Percentiles rank a stretch among this genome's conserved stretches.
These are phyloP conservation scores for Urocitellus parryii DNA, from an alignment of 2,113 vertebrate genomes.

Conservation along the genomic window DNA sequence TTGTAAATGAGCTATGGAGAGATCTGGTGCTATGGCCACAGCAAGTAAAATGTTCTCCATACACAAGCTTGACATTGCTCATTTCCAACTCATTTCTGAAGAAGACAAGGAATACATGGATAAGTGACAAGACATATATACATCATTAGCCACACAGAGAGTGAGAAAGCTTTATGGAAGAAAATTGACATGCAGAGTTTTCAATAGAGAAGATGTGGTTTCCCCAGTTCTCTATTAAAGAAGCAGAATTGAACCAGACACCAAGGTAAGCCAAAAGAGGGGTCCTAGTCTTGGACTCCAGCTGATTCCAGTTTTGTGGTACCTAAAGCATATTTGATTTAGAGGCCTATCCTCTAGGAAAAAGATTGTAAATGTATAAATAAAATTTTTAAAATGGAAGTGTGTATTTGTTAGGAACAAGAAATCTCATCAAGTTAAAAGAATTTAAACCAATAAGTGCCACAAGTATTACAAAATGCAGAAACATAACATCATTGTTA, in stretches of 20 bases:
- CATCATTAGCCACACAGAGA: neutral
- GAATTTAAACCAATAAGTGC: neutral
- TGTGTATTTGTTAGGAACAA: neutral
- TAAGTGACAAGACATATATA: neutral
- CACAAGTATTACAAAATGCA: neutral
- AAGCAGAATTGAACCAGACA: neutral
- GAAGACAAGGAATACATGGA: neutral
- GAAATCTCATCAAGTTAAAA: neutral
- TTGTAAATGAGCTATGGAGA: neutral
- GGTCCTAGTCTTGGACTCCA: neutral
- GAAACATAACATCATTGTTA: neutral
- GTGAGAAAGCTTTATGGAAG: neutral
- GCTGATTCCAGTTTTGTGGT: neutral
- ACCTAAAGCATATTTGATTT: neutral
- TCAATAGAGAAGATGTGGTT: neutral
- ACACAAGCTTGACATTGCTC: neutral
- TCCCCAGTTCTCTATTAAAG: neutral
- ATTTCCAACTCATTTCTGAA: neutral
- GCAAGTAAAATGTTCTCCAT: neutral
- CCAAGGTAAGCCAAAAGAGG: neutral
- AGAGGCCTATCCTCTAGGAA: neutral
- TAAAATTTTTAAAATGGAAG: neutral
- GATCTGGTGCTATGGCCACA: neutral
- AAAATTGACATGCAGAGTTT: neutral
- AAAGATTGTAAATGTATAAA: conserved; percentile 2